Evolutionary conservation across 2,888 invertebrate species (phyloP).

Genomic region (Leptinotarsa rubiginosa): DNA sequence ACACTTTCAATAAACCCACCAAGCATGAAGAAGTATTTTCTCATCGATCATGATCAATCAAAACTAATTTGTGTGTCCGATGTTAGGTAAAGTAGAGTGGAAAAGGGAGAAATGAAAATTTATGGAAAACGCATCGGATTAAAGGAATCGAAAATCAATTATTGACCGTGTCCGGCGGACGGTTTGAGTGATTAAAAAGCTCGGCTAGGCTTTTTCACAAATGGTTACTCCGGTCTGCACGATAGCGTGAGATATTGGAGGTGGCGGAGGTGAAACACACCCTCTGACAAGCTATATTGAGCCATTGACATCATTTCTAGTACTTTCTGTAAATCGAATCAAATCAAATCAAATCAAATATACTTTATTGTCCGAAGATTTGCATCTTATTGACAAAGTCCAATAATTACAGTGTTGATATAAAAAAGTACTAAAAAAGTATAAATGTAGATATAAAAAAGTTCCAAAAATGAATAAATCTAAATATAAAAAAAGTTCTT

Average conservation of each 20-base stretch:
- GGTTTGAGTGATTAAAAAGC: conserved; percentile 53
- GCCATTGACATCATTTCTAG: conserved; percentile 11
- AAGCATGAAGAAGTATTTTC: not conserved
- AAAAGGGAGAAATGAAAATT: conserved; percentile 45
- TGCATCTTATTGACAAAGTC: too few relatives aligned
- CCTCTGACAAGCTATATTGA: conserved; percentile 34
- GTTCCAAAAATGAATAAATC: too few relatives aligned
- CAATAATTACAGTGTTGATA: too few relatives aligned
- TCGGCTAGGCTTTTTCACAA: conserved; percentile 46
- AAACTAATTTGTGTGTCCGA: conserved; percentile 36
- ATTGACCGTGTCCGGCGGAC: conserved; percentile 46
- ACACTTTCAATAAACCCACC: not conserved
- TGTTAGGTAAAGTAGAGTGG: conserved; percentile 40
- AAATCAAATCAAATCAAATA: too few relatives aligned
- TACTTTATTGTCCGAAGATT: too few relatives aligned
- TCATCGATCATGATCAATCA: conserved; percentile 44
- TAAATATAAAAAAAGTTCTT: too few relatives aligned
- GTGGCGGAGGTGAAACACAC: conserved; percentile 34
- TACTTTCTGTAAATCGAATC: not conserved
- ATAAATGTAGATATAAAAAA: too few relatives aligned
- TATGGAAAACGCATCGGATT: conserved; percentile 48
- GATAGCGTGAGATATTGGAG: conserved; percentile 50
- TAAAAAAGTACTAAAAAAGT: too few relatives aligned
- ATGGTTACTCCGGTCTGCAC: conserved; percentile 47
- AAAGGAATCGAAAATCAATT: conserved; percentile 54